Percentiles rank a stretch among this genome's conserved stretches.
phyloP scores from a whole-genome alignment of 2,797 vertebrate genomes.

The Spatula versicolor region DNA sequence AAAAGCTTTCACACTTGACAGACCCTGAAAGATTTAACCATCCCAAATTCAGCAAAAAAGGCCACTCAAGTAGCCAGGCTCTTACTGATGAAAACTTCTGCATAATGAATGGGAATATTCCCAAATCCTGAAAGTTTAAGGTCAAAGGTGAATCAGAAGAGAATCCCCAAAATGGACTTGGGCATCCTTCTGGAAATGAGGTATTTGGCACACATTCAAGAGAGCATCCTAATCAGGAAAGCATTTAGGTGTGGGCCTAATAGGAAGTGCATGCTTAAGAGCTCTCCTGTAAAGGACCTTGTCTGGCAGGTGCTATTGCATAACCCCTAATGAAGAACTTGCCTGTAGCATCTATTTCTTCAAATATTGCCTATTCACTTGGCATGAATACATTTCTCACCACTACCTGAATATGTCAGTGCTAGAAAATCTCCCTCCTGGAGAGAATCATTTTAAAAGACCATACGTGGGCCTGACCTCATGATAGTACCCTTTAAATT shows the following conservation, averaged over 20 bases:
- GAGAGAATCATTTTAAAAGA: slow-evolving; percentile 18
- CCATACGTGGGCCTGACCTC: slow-evolving; percentile 5
- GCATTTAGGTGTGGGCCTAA: neutral
- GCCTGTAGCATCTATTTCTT: neutral
- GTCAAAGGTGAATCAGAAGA: neutral
- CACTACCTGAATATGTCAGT: neutral
- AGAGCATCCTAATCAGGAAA: neutral
- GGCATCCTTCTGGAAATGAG: neutral
- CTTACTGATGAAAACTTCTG: neutral
- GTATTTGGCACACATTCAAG: neutral
- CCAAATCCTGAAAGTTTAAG: neutral
- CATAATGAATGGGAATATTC: neutral
- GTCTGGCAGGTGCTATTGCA: neutral
- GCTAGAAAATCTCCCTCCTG: neutral
- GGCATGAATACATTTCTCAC: neutral
- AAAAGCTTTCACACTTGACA: neutral
- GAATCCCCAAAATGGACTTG: neutral
- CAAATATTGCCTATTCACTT: neutral
- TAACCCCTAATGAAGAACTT: neutral
- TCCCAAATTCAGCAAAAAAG: neutral
- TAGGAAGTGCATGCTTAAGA: fast-evolving
- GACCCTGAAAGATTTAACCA: neutral
- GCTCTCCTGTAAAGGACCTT: neutral
- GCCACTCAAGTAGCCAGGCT: neutral
- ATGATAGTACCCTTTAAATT: slow-evolving; percentile 32